Evolutionary conservation across 2,113 vertebrate genomes (phyloP).

Genomic region (Cololabis saira): DNA sequence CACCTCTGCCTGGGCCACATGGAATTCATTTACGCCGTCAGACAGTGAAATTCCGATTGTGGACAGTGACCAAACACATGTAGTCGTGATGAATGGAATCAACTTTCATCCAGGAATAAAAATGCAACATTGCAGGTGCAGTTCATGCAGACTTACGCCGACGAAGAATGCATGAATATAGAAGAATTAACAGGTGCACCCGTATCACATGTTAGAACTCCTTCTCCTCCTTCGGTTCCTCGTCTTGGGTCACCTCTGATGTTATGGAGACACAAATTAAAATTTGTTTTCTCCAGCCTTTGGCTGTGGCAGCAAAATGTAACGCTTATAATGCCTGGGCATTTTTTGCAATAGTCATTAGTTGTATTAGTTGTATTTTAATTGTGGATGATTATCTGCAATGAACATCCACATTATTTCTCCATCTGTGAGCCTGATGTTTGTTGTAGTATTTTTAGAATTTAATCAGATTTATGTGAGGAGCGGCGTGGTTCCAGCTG

Average conservation of each 20-base stretch:
- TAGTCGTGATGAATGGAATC: constrained; percentile 62
- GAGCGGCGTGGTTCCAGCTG: constrained; percentile 54
- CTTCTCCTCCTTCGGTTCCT: too few species aligned
- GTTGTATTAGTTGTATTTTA: constrained; percentile 22
- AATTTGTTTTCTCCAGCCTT: constrained; percentile 36
- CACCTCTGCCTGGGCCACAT: constrained; percentile 76
- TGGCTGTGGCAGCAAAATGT: constrained; percentile 22
- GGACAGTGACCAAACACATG: constrained; percentile 77
- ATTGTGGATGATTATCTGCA: neutral
- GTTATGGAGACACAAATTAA: constrained; percentile 38
- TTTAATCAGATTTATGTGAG: constrained; percentile 21
- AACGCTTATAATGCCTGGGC: neutral
- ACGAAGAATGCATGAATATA: constrained; percentile 22
- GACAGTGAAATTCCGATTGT: constrained; percentile 75
- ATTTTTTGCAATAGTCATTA: neutral
- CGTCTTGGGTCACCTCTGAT: constrained; percentile 40
- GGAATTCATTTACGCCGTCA: constrained; percentile 77
- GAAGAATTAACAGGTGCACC: constrained; percentile 47
- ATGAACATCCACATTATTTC: constrained; percentile 4
- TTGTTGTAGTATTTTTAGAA: constrained; percentile 38
- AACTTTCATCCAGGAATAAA: constrained; percentile 50
- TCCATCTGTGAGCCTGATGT: constrained; percentile 10
- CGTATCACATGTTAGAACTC: constrained; percentile 20
- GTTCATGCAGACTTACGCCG: constrained; percentile 14
- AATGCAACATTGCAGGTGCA: constrained; percentile 43